Base-by-base conservation (phyloP, 2,888 invertebrate species). In the Pyrocoelia pectoralis region DNA sequence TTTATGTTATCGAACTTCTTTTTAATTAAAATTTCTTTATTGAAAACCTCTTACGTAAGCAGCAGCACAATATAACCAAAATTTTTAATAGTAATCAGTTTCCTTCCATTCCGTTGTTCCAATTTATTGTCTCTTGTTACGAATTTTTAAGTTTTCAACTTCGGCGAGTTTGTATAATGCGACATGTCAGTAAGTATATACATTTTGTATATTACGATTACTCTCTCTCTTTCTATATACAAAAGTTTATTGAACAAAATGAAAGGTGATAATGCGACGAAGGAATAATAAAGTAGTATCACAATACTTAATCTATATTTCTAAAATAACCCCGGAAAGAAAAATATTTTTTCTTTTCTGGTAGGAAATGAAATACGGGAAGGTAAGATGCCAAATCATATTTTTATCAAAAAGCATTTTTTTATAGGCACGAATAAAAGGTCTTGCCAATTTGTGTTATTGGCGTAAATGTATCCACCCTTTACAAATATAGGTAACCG, bases 331-430 rank as follows among this genome's bases (percentile, higher is more conserved):
- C 10, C 33, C n/a, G 10, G n/a, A 33, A 33, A 33, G 33, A n/a
- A 33, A 33, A 33, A 24, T 24, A 24, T 8, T 24, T 8, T n/a
- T n/a, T n/a, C n/a, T n/a, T 33, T 14, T 14, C 15, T 43, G 13
- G 13, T 5, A 43, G 41, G 41, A 43, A 43, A 43, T 43, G 14
- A 15, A 43, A 15, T 13, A n/a, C 12, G 38, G 10, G 38, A 43
- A 15, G 41, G 14, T 43, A 15, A 15, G 3, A 43, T 43, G 41
- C 13, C 41, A 43, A 43, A 43, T 43, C 13, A 15, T 43, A 15
- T 15, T 15, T 38, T 43, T 43, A 43, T 43, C 41, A 43, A 13
- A 15, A 43, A 43, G 13, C 41, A 13, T 43, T 38, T 38, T n/a
- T 24, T 24, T 24, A 24, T 24, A 24, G 24, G 24, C 24, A 8